phyloP scores from a whole-genome alignment of 2,797 vertebrate genomes.

The Myotis pilosus region DNA sequence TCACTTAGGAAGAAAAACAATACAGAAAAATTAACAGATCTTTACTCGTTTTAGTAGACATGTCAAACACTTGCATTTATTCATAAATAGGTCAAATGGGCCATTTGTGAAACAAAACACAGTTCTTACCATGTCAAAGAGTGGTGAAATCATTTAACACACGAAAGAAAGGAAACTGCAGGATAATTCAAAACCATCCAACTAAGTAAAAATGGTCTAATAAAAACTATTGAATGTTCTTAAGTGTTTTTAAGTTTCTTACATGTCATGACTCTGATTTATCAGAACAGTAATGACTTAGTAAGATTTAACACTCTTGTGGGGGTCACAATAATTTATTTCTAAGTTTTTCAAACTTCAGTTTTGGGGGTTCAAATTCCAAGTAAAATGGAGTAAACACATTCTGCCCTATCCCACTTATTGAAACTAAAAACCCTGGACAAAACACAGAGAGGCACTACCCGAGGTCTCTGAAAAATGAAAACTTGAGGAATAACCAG shows the following conservation, averaged over 20 bases:
- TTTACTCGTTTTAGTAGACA: neutral
- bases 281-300: neutral
- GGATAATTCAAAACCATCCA: slow-evolving; percentile 17
- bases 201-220: neutral
- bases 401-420: neutral
- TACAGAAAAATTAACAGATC: slow-evolving; percentile 14
- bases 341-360: neutral
- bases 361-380: neutral
- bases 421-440: neutral
- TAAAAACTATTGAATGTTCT: neutral
- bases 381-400: neutral
- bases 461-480: neutral
- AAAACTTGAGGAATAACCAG: neutral
- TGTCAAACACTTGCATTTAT: slow-evolving; percentile 27
- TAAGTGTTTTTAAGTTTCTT: slow-evolving; percentile 29
- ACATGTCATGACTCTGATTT: neutral
- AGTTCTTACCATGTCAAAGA: slow-evolving; percentile 3
- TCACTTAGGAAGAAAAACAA: slow-evolving; percentile 19
- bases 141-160: slow-evolving; percentile 23
- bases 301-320: slow-evolving; percentile 6
- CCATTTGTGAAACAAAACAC: slow-evolving; percentile 9
- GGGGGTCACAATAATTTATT: neutral
- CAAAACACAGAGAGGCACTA: neutral
- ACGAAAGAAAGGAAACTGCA: slow-evolving; percentile 13
- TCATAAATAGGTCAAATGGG: slow-evolving; percentile 32